Evolutionary conservation across 2,113 vertebrate genomes (phyloP), one percentile per base, ranked within the genome.

Genomic region (Atractosteus spatula): DNA sequence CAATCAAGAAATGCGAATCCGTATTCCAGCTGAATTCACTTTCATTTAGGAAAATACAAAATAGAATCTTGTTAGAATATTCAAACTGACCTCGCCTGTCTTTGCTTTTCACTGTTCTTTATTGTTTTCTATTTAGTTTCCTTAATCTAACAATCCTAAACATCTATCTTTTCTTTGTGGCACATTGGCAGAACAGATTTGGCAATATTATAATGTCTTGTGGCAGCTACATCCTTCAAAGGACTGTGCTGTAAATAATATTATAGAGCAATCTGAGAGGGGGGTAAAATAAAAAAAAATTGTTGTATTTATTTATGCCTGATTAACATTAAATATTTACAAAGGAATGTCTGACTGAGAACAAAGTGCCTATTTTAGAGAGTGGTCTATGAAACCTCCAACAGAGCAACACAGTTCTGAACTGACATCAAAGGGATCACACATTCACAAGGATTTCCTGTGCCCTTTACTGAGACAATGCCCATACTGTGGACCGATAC

Each of bases 141-240:
- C 76, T 76, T 84, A 84, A 87, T 87, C 83, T 77, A 57, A 68
- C 84, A 73, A 83, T 85, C 74, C 79, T 81, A 71, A 16, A 41
- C 75, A 81, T 80, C 80, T 84, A 75, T 72, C 57, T 47, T 56
- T 74, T 76, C 77, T 70, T 82, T 71, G 74, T 47, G 41, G 65
- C 61, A 73, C 62, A 64, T 63, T 55, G 74, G 45, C 69, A 45
- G 64, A 55, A 61, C 4, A 65, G 76, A 77, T 68, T 78, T 77
- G 44, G 70, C 64, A 43, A 42, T 54, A 64, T 62, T 2, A 1
- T 76, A 75, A 71, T 73, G n/a, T 71, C 55, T 41, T 41, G 42
- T 56, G 71, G 64, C 77, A 68, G 61, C 69, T 68, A 57, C 29
- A 57, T 29, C 67, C 76, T 79, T 74, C 63, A 75, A 75, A 75